Evolutionary conservation across 1,140 invertebrate genomes (phyloP), one percentile per base, ranked within the genome.

Genomic region (Limonius californicus): DNA sequence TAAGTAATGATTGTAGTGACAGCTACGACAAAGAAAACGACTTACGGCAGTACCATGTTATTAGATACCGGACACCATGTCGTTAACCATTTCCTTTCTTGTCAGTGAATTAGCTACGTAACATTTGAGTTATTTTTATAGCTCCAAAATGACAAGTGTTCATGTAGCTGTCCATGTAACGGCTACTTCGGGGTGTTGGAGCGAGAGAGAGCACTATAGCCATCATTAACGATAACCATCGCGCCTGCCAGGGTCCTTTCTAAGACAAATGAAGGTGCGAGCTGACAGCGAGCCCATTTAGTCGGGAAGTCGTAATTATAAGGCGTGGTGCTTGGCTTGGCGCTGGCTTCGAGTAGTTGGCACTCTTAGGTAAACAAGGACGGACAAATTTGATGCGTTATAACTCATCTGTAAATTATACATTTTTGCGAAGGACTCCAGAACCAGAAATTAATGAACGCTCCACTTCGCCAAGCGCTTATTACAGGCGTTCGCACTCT

Each of bases 291-390:
- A 69, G 66, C 70, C 70, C 71, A 73, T 74, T 74, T 73, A 74
- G 73, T 72, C 73, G 73, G 73, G 68, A 74, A 74, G 73, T 73
- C 68, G 73, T 74, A 74, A 74, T 74, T 74, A 74, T 71, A 74
- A 74, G 73, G 71, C 67, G 73, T 74, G 73, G 71, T 73, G 70
- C 67, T n/a, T n/a, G n/a, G n/a, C n/a, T n/a, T 72, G 59, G 30
- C 23, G 56, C 45, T 42, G 61, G 55, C 57, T 54, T 57, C 42
- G 60, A 39, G 66, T 50, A 60, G 32, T 65, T 67, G 62, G 66
- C 65, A 66, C 69, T 64, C 64, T 71, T 69, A 65, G 64, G 65
- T 61, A 70, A 70, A 70, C 65, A 70, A 64, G 62, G 50, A 54
- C 55, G 60, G 57, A 27, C 18, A 54, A 63, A 50, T 50, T 50